Base-by-base conservation (phyloP, 35 echinoderm and acorn worm species). In the Diadema setosum region DNA sequence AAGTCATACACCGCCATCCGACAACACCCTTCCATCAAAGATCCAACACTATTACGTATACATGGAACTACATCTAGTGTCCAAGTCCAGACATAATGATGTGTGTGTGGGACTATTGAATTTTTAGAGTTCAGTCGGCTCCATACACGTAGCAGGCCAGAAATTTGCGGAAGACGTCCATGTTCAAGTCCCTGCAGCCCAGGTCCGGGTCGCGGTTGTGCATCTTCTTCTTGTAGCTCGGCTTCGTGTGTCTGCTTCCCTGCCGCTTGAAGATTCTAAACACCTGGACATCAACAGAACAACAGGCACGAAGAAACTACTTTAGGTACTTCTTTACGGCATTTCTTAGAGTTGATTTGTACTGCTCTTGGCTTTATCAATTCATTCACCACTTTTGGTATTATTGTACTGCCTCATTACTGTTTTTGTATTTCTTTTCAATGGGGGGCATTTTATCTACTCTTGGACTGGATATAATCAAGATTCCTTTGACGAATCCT, bases 91-190 rank as follows among this genome's bases (percentile, higher is more conserved):
- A n/a, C n/a, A n/a, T n/a, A n/a, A n/a, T n/a, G n/a, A n/a, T n/a
- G n/a, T n/a, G n/a, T n/a, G n/a, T n/a, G n/a, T n/a, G n/a, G n/a
- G n/a, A n/a, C n/a, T n/a, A n/a, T n/a, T n/a, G n/a, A n/a, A n/a
- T n/a, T n/a, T n/a, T n/a, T n/a, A n/a, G n/a, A n/a, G n/a, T n/a
- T 78, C 40, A 44, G 9, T 16, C 73, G 9, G 88, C 88, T 23
- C 88, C 88, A 46, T 90, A 61, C 5, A 90, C 18, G 84, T 90
- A 83, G 32, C 59, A 90, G 0, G 87, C 87, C 39, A 97, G 61
- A 58, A 97, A 97, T 57, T 97, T 97, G 87, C 84, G 85, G 65
- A 94, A 97, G 30, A 97, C 91, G 39, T 76, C 58, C 1, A 97
- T 43, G 32, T 97, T 70, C 2, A 97, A 58, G 11, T 97, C 87